Evolutionary conservation across 2,888 invertebrate species (phyloP), one percentile per base, ranked within the genome.

Genomic region (Epinotia nisella): DNA sequence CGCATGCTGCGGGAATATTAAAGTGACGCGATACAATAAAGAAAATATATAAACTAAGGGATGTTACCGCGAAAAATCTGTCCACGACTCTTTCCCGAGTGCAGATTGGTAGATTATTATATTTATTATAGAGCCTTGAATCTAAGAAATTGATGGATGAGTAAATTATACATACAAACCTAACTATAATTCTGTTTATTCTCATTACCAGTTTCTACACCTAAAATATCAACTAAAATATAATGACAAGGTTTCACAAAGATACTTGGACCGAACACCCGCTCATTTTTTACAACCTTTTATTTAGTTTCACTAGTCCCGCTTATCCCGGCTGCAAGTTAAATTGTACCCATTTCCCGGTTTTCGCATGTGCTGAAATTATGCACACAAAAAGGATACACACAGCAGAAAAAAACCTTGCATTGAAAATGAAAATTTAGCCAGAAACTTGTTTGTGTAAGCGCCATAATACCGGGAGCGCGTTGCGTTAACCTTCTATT

Each of bases 1-100:
- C 58, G 55, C 71, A 67, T 67, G 71, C 67, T 56, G 59, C 53
- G 53, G 61, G 71, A 72, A 72, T 72, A 72, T 72, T 72, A 61
- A 71, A 66, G 41, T 60, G 67, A 67, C 45, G 71, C 67, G 61
- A 61, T 61, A 72, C 45, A 67, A 71, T 67, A 67, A 72, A 72
- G 60, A 67, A 67, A 67, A 72, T 61, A 61, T 72, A 72, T 67
- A 61, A 71, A 45, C 19, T 24, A 58, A 39, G 64, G 64, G 60
- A 53, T 53, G 15, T 45, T 66, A 11, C 19, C 17, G 51, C 51
- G 21, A 55, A 66, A 66, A 59, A 53, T 21, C 11, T 19, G 45
- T n/a, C n/a, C 7, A 41, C 55, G 7, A n/a, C 24, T 17, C n/a
- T 45, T 11, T 0, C 35, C 61, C 5, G 60, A 13, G 41, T 15